Evolutionary conservation across 2,797 vertebrate species (phyloP), one percentile per base, ranked within the genome.

Genomic region (Macropus fuliginosus): DNA sequence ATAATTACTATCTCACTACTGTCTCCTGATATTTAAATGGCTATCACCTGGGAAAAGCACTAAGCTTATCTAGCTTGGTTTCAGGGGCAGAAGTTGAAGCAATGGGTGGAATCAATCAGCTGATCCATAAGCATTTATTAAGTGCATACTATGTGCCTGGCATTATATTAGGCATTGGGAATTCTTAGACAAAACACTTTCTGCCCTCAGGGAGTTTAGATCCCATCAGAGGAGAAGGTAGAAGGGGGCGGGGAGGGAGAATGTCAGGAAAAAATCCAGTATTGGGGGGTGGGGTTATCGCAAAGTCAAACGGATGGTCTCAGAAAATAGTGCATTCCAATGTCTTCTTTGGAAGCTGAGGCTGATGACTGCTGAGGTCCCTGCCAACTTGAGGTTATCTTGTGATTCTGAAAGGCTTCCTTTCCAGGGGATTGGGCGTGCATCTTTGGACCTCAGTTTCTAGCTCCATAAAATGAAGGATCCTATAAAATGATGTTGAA

Each of bases 241-340:
- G 16, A 2, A 74, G 62, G 2, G n/a, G 34, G 4, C 14, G 0
- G 12, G 10, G 18, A n/a, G 2, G 34, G 14, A 16, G n/a, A 1
- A 46, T 46, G 9, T 81, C n/a, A 46, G 21, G 40, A 24, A 81
- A 6, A 74, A 40, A 40, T 9, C 1, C 12, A 66, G 16, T 81
- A 81, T 81, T 11, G 46, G 24, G 14, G 16, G 6, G 14, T 5
- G 6, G 40, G 74, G 40, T 9, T 74, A 81, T 81, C 10, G 46
- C 66, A 46, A 10, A 46, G 0, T 81, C 9, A 24, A 46, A 81
- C 21, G 18, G 66, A 81, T 46, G 16, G 18, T 16, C 40, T 81
- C 18, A 81, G 74, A 81, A 81, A 81, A 40, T 24, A 46, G 8
- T 81, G 21, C 12, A 24, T 46, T 81, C 74, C 74, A 46, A 81